Evolutionary conservation across 2,888 invertebrate species (phyloP), one percentile per base, ranked within the genome.

Genomic region (Mamestra brassicae): DNA sequence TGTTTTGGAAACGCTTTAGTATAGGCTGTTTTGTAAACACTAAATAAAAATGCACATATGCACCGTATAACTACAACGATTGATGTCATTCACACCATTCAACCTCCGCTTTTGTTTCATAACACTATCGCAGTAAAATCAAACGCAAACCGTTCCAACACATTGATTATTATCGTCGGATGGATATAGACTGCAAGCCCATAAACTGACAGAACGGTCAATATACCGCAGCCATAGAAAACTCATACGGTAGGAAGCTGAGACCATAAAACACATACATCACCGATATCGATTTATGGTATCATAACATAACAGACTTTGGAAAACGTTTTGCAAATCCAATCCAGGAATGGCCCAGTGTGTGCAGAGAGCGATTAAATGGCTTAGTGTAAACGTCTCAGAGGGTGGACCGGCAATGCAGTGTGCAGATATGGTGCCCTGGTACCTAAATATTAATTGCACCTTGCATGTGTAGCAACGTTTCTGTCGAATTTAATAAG

Each of bases 261-360:
- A 70, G 52, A 65, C 63, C 70, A 71, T 86, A 74, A 83, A 85
- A 72, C 55, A 67, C 58, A 72, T 72, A 74, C 64, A 83, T 78
- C 69, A 78, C 62, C 58, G 67, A 57, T 79, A 74, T 45, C 13
- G 69, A 72, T 78, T 57, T 60, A 77, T 65, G 47, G 42, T 62
- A 57, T 71, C 74, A 67, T 64, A 76, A 70, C 71, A 70, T 81
- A 76, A 26, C 52, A 67, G 78, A 66, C 57, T 72, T 11, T 64
- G 68, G 65, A 64, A 67, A 73, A 69, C 73, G 64, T 73, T 81
- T 78, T 66, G 84, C 70, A 81, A 81, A 85, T 84, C 66, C 71
- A 74, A 86, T 84, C n/a, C 61, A 61, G 72, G 66, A 72, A 71
- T 74, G 42, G 72, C 50, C 55, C 61, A 73, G 62, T 72, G 61